Conservation (phyloP, 2,113 vertebrate species). For the Phaetusa simplex region DNA sequence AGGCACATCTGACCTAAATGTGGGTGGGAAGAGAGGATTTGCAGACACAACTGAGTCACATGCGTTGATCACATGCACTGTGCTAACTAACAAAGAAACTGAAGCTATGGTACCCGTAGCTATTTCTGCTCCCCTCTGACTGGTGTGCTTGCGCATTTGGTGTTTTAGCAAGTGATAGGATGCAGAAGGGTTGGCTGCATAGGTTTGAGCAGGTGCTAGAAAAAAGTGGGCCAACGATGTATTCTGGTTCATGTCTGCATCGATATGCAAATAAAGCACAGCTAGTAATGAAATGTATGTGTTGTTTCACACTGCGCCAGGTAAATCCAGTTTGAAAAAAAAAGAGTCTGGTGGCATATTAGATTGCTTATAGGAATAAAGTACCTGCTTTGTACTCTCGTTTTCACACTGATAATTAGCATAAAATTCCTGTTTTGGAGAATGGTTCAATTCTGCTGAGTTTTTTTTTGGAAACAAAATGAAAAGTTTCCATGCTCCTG, state of each 20-base stretch:
- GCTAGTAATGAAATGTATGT: neutral
- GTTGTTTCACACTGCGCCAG: conserved; percentile 7
- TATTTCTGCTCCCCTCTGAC: neutral
- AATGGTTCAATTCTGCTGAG: neutral
- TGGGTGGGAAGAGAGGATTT: neutral
- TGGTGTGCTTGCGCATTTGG: neutral
- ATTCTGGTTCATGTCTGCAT: neutral
- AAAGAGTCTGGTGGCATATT: neutral
- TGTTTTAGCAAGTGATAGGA: neutral
- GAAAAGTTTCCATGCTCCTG: neutral
- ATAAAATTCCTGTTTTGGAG: neutral
- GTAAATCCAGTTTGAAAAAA: conserved; percentile 18
- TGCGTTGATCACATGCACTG: neutral
- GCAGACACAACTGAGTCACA: neutral
- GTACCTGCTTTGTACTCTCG: conserved; percentile 2
- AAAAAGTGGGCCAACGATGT: neutral
- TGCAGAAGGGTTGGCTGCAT: neutral
- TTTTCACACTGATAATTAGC: conserved; percentile 14
- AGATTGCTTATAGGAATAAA: conserved; percentile 10
- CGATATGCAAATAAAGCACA: conserved; percentile 37
- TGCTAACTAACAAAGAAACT: neutral
- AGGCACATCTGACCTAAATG: neutral
- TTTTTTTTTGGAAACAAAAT: neutral
- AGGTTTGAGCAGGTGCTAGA: neutral
- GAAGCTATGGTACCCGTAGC: neutral